These are phyloP conservation scores for Benitochromis conjunctus DNA, from an alignment of 2,113 vertebrate species.

Conservation along the genomic window DNA sequence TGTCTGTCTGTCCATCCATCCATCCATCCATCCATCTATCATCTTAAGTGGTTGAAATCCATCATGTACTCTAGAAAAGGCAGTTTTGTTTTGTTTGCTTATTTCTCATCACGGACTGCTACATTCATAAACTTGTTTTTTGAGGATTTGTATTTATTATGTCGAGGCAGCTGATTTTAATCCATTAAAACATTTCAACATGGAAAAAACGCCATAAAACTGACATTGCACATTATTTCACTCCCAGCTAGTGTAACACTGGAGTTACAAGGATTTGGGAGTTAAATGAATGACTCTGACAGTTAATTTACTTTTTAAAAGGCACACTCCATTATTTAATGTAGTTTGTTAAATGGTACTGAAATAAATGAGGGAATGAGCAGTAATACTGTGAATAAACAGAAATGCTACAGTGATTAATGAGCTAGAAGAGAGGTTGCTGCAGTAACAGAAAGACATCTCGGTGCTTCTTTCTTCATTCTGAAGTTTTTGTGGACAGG, in stretches of 20 bases:
- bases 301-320: neutral
- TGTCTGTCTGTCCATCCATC: no score
- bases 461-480: neutral
- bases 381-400: neutral
- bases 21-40: neutral
- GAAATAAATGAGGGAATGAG: neutral
- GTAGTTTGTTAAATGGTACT: neutral
- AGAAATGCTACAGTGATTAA: neutral
- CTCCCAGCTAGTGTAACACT: neutral
- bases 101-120: neutral
- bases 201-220: neutral
- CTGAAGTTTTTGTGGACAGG: neutral
- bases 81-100: neutral
- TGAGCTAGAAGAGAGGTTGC: neutral
- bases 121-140: neutral
- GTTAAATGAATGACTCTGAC: neutral
- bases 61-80: neutral
- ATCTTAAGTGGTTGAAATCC: neutral
- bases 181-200: neutral
- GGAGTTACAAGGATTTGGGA: neutral
- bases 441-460: neutral
- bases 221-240: neutral
- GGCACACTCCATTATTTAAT: neutral
- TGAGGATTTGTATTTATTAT: neutral
- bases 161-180: neutral